Conservation (phyloP, 1,140 invertebrate species). For the Drosophila suzukii region DNA sequence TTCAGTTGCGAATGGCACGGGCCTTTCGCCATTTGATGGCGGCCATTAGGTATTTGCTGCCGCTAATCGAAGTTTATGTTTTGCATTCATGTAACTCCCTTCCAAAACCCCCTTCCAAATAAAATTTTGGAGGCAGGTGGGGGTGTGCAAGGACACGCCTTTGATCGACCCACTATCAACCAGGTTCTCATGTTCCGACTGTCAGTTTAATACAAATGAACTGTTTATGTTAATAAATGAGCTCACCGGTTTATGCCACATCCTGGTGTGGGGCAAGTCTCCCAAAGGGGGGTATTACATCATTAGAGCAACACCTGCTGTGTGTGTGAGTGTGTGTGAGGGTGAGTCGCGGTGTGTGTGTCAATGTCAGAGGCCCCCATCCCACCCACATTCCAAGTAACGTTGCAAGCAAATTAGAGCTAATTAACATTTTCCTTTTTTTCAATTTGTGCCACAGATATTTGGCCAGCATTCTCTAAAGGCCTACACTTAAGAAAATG, state of each 20-base stretch:
- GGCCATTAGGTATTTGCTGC: conserved; percentile 45
- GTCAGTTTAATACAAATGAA: conserved; percentile 76
- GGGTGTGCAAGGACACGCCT: conserved; percentile 13
- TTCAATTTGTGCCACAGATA: conserved; percentile 69
- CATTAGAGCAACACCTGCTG: conserved; percentile 78
- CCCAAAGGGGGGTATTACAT: conserved; percentile 60
- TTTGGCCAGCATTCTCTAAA: conserved; percentile 27
- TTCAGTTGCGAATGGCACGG: conserved; percentile 29
- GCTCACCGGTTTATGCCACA: conserved; percentile 58
- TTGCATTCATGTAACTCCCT: conserved; percentile 44
- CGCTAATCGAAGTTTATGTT: conserved; percentile 65
- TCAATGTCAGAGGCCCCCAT: conserved; percentile 59
- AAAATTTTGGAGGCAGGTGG: neutral
- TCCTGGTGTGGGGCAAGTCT: conserved; percentile 5
- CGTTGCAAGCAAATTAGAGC: conserved; percentile 63
- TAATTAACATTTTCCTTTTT: conserved; percentile 78
- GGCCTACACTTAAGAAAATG: conserved; percentile 22
- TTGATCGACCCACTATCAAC: conserved; percentile 26
- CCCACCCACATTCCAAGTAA: conserved; percentile 1
- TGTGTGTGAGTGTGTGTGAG: conserved; percentile 26
- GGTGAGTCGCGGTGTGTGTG: conserved; percentile 24
- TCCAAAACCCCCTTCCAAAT: neutral
- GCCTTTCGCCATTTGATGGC: conserved; percentile 33
- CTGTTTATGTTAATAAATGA: conserved; percentile 82
- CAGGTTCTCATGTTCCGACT: conserved; percentile 40